Percentiles rank a stretch among this genome's conserved stretches.
Conservation (phyloP, 2,888 invertebrate species). For the Chironomus riparius region DNA sequence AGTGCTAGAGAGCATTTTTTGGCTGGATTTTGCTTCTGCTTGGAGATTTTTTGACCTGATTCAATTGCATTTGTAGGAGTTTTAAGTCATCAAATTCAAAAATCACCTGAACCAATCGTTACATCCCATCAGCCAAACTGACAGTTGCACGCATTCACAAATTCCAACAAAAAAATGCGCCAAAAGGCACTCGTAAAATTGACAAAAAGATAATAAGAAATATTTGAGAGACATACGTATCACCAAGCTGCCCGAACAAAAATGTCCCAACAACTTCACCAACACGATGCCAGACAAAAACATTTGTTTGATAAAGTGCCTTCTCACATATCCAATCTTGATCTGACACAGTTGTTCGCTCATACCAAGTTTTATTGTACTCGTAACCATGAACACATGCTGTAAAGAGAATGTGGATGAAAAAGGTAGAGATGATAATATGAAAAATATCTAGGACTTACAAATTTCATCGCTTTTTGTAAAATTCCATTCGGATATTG, state of each 20-base stretch:
- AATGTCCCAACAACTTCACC: slow-evolving; percentile 49
- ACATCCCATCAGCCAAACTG: too few relatives aligned
- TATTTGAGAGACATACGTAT: slow-evolving; percentile 39
- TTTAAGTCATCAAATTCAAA: too few relatives aligned
- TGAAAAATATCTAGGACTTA: not conserved
- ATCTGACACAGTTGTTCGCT: slow-evolving; percentile 44
- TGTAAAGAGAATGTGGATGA: slow-evolving; percentile 30
- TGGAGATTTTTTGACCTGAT: too few relatives aligned
- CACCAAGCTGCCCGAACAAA: slow-evolving; percentile 49
- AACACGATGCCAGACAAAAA: slow-evolving; percentile 45
- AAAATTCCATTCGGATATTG: slow-evolving; percentile 9
- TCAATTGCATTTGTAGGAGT: too few relatives aligned
- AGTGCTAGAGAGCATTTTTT: not conserved
- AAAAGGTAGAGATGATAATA: not conserved
- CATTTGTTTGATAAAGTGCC: slow-evolving; percentile 47
- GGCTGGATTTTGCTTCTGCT: too few relatives aligned
- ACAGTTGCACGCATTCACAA: slow-evolving; percentile 30
- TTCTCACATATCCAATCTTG: slow-evolving; percentile 51
- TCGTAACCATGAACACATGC: slow-evolving; percentile 48
- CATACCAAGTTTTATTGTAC: slow-evolving; percentile 46
- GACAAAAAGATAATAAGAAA: too few relatives aligned
- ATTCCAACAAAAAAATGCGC: too few relatives aligned
- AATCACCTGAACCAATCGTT: too few relatives aligned
- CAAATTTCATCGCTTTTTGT: not conserved
- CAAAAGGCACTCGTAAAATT: too few relatives aligned